Evolutionary conservation across 2,797 vertebrate genomes (phyloP).

Genomic region (Chanos chanos): DNA sequence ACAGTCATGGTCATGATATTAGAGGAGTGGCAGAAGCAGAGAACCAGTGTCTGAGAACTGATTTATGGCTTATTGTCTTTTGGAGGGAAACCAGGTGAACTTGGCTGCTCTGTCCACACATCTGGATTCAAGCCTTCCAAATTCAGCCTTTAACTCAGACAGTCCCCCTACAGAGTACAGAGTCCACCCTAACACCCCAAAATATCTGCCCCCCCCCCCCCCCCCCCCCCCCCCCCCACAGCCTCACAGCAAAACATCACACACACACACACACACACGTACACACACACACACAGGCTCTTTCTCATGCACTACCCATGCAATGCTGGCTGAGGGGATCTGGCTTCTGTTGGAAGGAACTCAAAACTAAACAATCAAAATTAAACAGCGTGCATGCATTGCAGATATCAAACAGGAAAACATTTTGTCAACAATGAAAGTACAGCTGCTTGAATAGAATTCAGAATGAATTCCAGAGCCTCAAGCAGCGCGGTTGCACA

Average conservation of each 20-base stretch:
- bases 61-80: conserved; percentile 35
- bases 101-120: conserved; percentile 23
- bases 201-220: neutral
- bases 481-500: conserved; percentile 13
- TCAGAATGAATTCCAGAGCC: neutral
- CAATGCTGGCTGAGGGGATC: too few species aligned
- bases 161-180: neutral
- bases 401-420: conserved; percentile 17
- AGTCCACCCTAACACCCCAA: neutral
- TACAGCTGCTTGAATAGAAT: conserved; percentile 29
- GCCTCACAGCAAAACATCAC: neutral
- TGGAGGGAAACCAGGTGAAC: conserved; percentile 38
- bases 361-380: too few species aligned
- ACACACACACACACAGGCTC: conserved; percentile 2
- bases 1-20: too few species aligned
- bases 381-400: conserved; percentile 7
- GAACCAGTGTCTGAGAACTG: conserved; percentile 8
- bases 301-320: too few species aligned
- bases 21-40: neutral
- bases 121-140: conserved; percentile 31
- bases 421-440: neutral
- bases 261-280: conserved; percentile 6
- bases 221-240: neutral
- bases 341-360: too few species aligned
- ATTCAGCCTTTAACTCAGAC: neutral